Evolutionary conservation across 2,888 invertebrate genomes (phyloP), one percentile per base, ranked within the genome.

Genomic region (Hydroisotoma schaefferi): DNA sequence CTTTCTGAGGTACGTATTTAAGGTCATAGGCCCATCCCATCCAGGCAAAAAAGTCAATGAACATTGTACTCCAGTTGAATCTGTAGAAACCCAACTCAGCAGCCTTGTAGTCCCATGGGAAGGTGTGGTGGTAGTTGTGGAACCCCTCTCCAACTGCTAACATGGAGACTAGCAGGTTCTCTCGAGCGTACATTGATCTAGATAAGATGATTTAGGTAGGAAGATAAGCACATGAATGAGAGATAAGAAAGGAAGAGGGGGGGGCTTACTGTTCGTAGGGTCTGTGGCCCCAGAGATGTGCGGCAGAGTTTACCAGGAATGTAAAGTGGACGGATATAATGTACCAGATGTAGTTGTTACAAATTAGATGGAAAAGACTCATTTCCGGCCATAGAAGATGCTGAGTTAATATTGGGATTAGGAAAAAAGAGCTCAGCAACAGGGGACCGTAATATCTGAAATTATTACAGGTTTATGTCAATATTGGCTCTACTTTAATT

Each of bases 111-210:
- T 94, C 94, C 87, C 90, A 90, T 0, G 93, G 93, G 77, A 94
- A 94, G 0, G 87, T 87, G 78, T 94, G 94, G 76, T 94, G 94
- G 77, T 90, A 94, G 78, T 94, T 94, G 79, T 94, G 94, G 88
- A 90, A 94, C 18, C 80, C 79, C 65, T 75, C 75, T 15, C 74
- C 74, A 27, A 73, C 57, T 22, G 72, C 69, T 43, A 72, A 18
- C 2, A 53, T 15, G 5, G 53, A 12, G 23, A 53, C 43, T 15
- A 53, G 15, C 3, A 15, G 6, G 18, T 53, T 53, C 20, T 53
- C 53, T 18, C 22, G 2, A 2, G 53, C 40, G 15, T 15, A 38
- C 15, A 25, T 23, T 18, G 23, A 4, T 22, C 55, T 55, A n/a
- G 2, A 44, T 2, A 48, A 49, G n/a, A n/a, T n/a, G n/a, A n/a